Evolutionary conservation across 2,797 vertebrate species (phyloP).

Genomic region (Moxostoma hubbsi): DNA sequence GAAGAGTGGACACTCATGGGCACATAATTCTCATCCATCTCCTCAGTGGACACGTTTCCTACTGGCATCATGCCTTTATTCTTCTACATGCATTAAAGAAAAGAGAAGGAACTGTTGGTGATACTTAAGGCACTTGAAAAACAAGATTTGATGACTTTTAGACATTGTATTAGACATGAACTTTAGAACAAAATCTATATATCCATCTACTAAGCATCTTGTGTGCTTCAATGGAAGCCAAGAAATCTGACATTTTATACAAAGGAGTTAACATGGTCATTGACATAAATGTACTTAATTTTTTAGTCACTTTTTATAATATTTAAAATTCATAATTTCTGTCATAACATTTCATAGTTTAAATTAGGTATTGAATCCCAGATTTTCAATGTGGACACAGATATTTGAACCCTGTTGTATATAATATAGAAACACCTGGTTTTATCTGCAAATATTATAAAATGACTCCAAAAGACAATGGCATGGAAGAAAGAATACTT

Average conservation of each 20-base stretch:
- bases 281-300: no score
- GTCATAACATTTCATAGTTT: no score
- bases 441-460: neutral
- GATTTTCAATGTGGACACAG: no score
- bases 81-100: constrained; percentile 78
- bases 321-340: no score
- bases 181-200: neutral
- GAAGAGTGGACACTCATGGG: constrained; percentile 98
- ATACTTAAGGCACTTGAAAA: neutral
- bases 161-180: neutral
- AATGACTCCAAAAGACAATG: neutral
- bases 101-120: neutral
- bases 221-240: no score
- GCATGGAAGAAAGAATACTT: constrained; percentile 72
- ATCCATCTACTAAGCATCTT: no score
- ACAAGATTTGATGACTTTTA: neutral
- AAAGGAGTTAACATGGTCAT: no score
- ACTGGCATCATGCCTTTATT: constrained; percentile 93
- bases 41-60: constrained; percentile 89
- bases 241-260: no score
- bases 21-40: constrained; percentile 97
- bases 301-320: no score
- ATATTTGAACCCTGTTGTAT: no score
- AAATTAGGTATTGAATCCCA: no score
- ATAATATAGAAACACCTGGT: no score